Conservation (phyloP, 2,113 vertebrate species). For the Vicugna pacos region DNA sequence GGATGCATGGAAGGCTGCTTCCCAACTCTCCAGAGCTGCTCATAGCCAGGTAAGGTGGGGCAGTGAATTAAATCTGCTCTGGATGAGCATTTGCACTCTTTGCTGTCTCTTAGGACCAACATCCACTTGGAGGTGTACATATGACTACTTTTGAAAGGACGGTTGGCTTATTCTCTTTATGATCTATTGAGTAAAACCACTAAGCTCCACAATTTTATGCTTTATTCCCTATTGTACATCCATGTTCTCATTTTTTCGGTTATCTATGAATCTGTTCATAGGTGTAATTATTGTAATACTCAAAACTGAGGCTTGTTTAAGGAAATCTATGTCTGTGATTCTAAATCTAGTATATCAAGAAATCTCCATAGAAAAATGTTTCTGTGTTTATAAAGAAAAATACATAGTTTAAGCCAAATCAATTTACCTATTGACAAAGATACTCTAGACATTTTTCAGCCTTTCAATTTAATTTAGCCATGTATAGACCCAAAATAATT, state of each 20-base stretch:
- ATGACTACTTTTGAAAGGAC: background rate
- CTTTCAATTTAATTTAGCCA: background rate
- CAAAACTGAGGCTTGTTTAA: background rate
- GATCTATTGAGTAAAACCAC: background rate
- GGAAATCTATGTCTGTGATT: background rate
- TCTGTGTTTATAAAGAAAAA: background rate
- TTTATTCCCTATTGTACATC: background rate
- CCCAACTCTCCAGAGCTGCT: background rate
- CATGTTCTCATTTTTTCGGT: background rate
- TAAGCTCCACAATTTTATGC: background rate
- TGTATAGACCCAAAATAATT: background rate
- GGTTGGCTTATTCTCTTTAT: background rate
- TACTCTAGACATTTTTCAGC: background rate
- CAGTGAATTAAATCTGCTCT: background rate
- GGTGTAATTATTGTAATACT: background rate
- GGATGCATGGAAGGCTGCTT: background rate
- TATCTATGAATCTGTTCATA: background rate
- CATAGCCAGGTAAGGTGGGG: background rate
- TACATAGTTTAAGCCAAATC: background rate
- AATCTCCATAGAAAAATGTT: background rate
- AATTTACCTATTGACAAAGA: background rate
- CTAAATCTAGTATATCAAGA: background rate
- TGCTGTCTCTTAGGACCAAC: background rate
- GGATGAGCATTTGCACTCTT: background rate
- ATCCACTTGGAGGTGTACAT: fast-evolving